phyloP scores from a whole-genome alignment of 2,888 invertebrate species.

The Drosophila helvetica region DNA sequence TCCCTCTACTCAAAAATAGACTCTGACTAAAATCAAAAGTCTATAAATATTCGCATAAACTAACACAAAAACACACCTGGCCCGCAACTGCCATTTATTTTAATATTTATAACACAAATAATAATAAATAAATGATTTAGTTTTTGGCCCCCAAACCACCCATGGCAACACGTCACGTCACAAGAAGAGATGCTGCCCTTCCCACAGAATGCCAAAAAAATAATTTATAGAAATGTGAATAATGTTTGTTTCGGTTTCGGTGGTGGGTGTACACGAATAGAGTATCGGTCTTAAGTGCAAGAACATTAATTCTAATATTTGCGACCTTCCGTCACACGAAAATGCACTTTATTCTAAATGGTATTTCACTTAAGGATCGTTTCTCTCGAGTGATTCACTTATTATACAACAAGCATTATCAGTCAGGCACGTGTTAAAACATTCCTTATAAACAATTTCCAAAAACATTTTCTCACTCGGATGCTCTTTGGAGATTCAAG shows the following conservation, averaged over 20 bases:
- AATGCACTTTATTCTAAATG: slow-evolving; percentile 17
- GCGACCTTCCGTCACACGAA: neutral
- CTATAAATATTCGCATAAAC: slow-evolving; percentile 61
- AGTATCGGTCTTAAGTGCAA: slow-evolving; percentile 33
- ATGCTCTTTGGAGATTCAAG: neutral
- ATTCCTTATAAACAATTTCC: slow-evolving; percentile 22
- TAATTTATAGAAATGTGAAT: slow-evolving; percentile 42
- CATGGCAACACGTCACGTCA: slow-evolving; percentile 49
- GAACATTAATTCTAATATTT: neutral
- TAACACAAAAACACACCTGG: slow-evolving; percentile 65
- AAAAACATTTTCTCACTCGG: neutral
- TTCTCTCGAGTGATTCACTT: slow-evolving; percentile 27
- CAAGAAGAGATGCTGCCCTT: slow-evolving; percentile 14
- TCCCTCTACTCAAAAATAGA: slow-evolving; percentile 67
- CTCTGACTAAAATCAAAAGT: slow-evolving; percentile 59
- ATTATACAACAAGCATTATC: slow-evolving; percentile 26
- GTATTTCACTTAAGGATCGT: neutral
- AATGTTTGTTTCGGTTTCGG: slow-evolving; percentile 17
- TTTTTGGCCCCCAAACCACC: slow-evolving; percentile 15
- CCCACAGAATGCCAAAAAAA: slow-evolving; percentile 1
- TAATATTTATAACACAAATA: slow-evolving; percentile 36
- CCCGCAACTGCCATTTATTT: slow-evolving; percentile 29
- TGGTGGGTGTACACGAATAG: slow-evolving; percentile 31
- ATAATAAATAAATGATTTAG: slow-evolving; percentile 37
- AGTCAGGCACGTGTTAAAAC: slow-evolving; percentile 49